Conservation (phyloP, 1,140 invertebrate species). For the Drosophila chauvacae region DNA sequence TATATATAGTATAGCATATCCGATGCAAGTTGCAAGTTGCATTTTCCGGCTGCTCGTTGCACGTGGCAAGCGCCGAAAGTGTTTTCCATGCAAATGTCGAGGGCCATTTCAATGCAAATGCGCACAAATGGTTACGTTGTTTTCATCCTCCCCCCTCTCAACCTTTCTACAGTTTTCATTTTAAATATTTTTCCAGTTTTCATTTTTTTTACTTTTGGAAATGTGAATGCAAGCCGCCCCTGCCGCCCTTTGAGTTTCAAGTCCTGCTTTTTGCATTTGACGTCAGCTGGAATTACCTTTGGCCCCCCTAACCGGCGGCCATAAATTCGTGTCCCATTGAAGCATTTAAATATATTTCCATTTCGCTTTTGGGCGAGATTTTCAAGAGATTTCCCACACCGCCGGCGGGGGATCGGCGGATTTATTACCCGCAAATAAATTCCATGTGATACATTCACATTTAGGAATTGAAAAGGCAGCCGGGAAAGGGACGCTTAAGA, state of each 20-base stretch:
- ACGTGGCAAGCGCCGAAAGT: conserved; percentile 58
- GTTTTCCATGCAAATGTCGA: conserved; percentile 68
- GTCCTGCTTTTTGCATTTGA: conserved; percentile 62
- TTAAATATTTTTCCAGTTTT: conserved; percentile 49
- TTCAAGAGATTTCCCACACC: conserved; percentile 40
- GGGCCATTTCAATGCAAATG: conserved; percentile 75
- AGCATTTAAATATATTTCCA: conserved; percentile 73
- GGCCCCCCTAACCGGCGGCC: conserved; percentile 6
- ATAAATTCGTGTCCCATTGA: conserved; percentile 69
- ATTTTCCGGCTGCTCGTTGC: conserved; percentile 25
- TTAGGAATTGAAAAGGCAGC: conserved; percentile 40
- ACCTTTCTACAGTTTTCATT: conserved; percentile 43
- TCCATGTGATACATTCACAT: conserved; percentile 53
- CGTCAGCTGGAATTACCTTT: conserved; percentile 44
- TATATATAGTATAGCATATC: conserved; percentile 8
- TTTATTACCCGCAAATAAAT: conserved; percentile 70
- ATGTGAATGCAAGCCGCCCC: conserved; percentile 41
- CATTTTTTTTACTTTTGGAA: conserved; percentile 39
- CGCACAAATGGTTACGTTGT: conserved; percentile 64
- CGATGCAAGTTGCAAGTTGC: conserved; percentile 43
- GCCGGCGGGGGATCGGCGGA: conserved; percentile 23
- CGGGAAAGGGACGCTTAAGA: conserved; percentile 12
- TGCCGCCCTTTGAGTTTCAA: conserved; percentile 18
- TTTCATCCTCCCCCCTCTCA: neutral
- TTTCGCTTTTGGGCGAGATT: conserved; percentile 40